Evolutionary conservation across 2,888 invertebrate genomes (phyloP).

Genomic region (Sinohyriopsis cumingii): DNA sequence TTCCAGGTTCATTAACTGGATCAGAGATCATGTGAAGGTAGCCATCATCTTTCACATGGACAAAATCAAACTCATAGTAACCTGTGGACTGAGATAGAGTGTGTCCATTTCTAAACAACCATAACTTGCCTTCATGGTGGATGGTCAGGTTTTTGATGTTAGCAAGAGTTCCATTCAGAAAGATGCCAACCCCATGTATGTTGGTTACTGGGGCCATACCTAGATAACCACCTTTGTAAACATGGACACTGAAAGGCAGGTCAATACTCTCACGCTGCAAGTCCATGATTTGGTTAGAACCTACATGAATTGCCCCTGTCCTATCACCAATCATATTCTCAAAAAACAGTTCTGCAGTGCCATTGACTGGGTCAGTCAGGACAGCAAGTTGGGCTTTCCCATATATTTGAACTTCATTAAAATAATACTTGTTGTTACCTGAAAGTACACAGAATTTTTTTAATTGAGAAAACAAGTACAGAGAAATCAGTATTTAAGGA

Average conservation of each 20-base stretch:
- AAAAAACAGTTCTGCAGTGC: slow-evolving; percentile 43
- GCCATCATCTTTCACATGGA: slow-evolving; percentile 56
- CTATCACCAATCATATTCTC: slow-evolving; percentile 60
- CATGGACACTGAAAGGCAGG: slow-evolving; percentile 56
- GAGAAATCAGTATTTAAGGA: too few relatives aligned
- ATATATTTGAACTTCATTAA: slow-evolving; percentile 61
- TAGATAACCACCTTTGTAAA: slow-evolving; percentile 51
- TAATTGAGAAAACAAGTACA: neutral
- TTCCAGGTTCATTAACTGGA: slow-evolving; percentile 47
- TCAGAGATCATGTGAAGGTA: slow-evolving; percentile 56
- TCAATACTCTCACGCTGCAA: slow-evolving; percentile 46
- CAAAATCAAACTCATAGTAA: slow-evolving; percentile 45
- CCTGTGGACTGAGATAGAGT: slow-evolving; percentile 40
- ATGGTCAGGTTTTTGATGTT: slow-evolving; percentile 55
- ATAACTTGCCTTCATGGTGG: slow-evolving; percentile 52
- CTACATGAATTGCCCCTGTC: slow-evolving; percentile 55
- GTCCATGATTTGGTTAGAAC: slow-evolving; percentile 50
- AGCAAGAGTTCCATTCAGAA: slow-evolving; percentile 53
- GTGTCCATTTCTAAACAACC: slow-evolving; percentile 48
- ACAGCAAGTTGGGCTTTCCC: slow-evolving; percentile 58
- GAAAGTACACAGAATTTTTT: slow-evolving; percentile 8
- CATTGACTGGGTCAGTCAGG: slow-evolving; percentile 41
- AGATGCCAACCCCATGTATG: slow-evolving; percentile 53
- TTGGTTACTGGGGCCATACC: slow-evolving; percentile 55
- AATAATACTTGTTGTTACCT: slow-evolving; percentile 44